Conservation (phyloP, 2,113 vertebrate species). For the Hemiprocne comata region DNA sequence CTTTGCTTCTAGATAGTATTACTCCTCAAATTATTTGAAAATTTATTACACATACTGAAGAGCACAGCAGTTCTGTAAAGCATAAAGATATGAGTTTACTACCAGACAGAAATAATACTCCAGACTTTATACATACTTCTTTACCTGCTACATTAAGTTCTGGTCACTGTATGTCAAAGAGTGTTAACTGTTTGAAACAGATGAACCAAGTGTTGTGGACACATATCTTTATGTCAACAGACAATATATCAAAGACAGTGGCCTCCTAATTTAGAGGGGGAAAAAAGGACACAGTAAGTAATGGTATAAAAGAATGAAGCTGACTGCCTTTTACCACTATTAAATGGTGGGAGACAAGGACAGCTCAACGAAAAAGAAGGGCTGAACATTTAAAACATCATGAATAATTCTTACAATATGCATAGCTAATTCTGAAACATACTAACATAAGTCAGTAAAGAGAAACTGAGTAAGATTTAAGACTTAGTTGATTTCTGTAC, state of each 20-base stretch:
- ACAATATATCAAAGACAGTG: neutral
- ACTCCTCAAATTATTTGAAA: slow-evolving; percentile 39
- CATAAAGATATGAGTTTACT: neutral
- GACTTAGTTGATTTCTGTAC: neutral
- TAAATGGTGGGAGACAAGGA: neutral
- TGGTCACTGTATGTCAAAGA: neutral
- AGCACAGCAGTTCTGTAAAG: neutral
- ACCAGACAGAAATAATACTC: neutral
- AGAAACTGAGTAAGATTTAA: neutral
- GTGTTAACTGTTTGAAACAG: neutral
- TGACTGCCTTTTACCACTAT: neutral
- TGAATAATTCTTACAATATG: neutral
- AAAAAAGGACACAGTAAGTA: neutral
- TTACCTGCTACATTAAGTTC: neutral
- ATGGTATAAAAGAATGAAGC: neutral
- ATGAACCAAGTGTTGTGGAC: neutral
- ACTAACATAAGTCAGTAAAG: neutral
- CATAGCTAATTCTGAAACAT: neutral
- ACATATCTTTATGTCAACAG: neutral
- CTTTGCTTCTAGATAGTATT: slow-evolving; percentile 7
- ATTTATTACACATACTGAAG: neutral
- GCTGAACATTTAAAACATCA: neutral
- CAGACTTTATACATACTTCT: neutral
- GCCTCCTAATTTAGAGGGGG: neutral
- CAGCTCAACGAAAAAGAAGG: neutral